phyloP scores from a whole-genome alignment of 2,888 invertebrate genomes.

The Synergus umbraculus region DNA sequence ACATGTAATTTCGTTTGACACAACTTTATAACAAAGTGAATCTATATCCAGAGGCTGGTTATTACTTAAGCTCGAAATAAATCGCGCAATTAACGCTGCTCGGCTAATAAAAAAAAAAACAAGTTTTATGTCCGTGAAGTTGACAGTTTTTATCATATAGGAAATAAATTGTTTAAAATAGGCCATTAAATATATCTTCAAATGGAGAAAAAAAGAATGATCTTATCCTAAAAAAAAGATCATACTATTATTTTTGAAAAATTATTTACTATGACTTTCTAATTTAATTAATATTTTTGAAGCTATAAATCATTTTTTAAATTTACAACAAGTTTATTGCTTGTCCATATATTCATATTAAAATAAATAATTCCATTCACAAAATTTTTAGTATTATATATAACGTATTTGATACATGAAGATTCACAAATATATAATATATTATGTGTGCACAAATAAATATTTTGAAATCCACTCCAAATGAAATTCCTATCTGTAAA shows the following conservation, averaged over 20 bases:
- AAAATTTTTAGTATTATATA: not conserved
- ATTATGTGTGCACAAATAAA: not conserved
- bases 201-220: not conserved
- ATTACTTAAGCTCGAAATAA: not conserved
- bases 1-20: too few relatives aligned
- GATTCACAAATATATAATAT: not conserved
- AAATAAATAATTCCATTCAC: not conserved
- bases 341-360: too few relatives aligned
- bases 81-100: conserved; percentile 15
- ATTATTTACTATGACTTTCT: too few relatives aligned
- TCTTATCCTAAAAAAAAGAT: too few relatives aligned
- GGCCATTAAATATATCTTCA: not conserved
- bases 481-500: not conserved
- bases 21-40: too few relatives aligned
- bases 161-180: not conserved
- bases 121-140: not conserved
- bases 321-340: not conserved
- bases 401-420: not conserved
- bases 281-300: not conserved
- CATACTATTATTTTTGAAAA: too few relatives aligned
- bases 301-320: not conserved
- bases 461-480: not conserved
- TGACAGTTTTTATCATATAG: conserved; percentile 9
- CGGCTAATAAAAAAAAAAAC: not conserved
- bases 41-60: not conserved